Evolutionary conservation across 2,888 invertebrate species (phyloP), one percentile per base, ranked within the genome.

Genomic region (Zygaena filipendulae): DNA sequence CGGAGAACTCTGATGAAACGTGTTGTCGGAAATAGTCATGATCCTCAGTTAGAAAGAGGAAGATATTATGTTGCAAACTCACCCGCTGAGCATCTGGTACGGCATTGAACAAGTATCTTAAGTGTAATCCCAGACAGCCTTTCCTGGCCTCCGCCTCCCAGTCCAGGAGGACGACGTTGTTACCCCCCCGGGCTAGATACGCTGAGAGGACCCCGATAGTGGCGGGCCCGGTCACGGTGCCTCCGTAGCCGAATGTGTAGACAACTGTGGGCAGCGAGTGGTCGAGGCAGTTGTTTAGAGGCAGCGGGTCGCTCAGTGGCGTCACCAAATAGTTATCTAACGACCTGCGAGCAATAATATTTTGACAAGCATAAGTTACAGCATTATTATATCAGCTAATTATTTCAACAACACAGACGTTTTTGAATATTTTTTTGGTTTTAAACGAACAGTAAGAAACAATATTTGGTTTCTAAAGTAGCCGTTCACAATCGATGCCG

Each of bases 181-280:
- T 59, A 45, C 69, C 75, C 44, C 37, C 63, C 27, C 50, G 69
- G 2, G 43, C 42, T 23, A 79, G 43, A 34, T 75, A 75, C 2
- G 72, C 61, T 2, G 40, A 30, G 4, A 77, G 41, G 1, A 81
- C 56, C 0, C 74, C 66, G 0, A 50, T 67, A 10, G 79, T 75
- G 0, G 74, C 79, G 1, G 71, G 70, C 0, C 77, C 77, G 3
- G 43, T 27, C 0, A 40, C 36, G 11, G 43, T 55, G 4, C 80
- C 80, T 11, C 63, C 45, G 44, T 66, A 81, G 1, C 80, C 80
- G 35, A 77, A 79, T 1, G 77, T 67, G 45, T 79, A 80, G 11
- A 77, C 22, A 1, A 79, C 25, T 1, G 71, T 75, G 0, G 68
- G 66, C 0, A 66, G 38, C 0, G 43, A 42, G 3, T 35, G 43